Evolutionary conservation across 2,797 vertebrate species (phyloP), one percentile per base, ranked within the genome.

Genomic region (Austrolebias charrua): DNA sequence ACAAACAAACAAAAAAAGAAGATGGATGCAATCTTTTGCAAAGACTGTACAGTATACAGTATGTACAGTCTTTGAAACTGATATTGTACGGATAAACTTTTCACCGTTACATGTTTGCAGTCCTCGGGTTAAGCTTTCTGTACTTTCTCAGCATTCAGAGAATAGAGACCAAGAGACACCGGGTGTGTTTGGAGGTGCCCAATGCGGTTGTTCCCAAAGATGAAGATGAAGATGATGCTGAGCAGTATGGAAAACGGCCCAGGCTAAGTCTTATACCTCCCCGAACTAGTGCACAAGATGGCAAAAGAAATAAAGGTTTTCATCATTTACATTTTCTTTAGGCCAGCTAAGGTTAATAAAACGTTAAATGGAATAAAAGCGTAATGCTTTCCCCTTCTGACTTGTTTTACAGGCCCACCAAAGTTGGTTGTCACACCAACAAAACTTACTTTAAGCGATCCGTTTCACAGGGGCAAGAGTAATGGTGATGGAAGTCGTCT

Each of bases 131-230:
- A 6, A 33, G 31, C 6, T 33, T 2, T 76, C 13, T 40, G 6
- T 63, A 46, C 28, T 72, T 63, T 83, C 91, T 93, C 50, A 76
- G 95, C 55, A 82, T 93, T 64, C 97, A 98, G 60, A 95, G 96
- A 49, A 98, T 99, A 61, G 97, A 98, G 81, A 95, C 96, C 28
- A 99, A 98, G 86, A 93, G 97, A 72, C 97, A 99, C 86, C 80
- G 96, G 11, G 94, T 99, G 48, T 98, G 96, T 87, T 90, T 99
- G 50, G 95, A 98, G 76, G 90, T 98, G 44, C 97, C 96, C 0
- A 89, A 95, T 28, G 96, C 96, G 75, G 92, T 98, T 35, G 94
- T 97, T 71, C 92, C 93, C 38, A 94, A 94, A 79, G 94, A 95
- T 58, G 93, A 95, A 54, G 81, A 90, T 58, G 93, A 95, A 54